Percentiles rank a stretch among this genome's conserved stretches.
Evolutionary conservation across 2,888 invertebrate species (phyloP).

Genomic region (Zhuqinia jingwanae): DNA sequence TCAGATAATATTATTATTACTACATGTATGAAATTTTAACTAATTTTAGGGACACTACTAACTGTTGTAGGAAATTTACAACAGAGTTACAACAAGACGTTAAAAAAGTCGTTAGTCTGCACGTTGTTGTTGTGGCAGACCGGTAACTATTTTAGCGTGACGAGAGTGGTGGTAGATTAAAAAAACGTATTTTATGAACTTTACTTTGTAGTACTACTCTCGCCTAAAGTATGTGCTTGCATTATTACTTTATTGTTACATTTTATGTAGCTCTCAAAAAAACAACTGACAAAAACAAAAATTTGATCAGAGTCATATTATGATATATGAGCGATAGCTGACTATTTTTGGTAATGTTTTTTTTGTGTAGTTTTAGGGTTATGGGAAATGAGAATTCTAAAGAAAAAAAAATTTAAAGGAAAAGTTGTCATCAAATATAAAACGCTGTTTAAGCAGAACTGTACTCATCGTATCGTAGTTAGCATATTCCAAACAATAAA

Average conservation of each 20-base stretch:
- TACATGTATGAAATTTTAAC: neutral
- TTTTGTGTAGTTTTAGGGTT: neutral
- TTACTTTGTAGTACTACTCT: no score
- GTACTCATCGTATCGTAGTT: no score
- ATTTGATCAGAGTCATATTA: no score
- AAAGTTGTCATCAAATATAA: neutral
- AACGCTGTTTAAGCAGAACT: no score
- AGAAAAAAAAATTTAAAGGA: neutral
- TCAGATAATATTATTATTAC: no score
- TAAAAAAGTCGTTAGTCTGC: no score
- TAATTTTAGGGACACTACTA: conserved; percentile 2
- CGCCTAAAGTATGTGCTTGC: no score
- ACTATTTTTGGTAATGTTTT: conserved; percentile 33
- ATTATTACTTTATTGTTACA: neutral
- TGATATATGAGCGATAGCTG: no score
- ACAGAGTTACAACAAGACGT: neutral
- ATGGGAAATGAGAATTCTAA: neutral
- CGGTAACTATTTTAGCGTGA: conserved; percentile 44
- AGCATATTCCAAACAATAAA: no score
- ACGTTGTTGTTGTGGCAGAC: no score
- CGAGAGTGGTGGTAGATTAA: no score
- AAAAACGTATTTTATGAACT: no score
- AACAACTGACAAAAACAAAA: neutral
- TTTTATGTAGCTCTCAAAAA: neutral
- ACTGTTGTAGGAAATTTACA: conserved; percentile 30